Base-by-base conservation (phyloP, 2,113 vertebrate genomes). In the Microtus pennsylvanicus region DNA sequence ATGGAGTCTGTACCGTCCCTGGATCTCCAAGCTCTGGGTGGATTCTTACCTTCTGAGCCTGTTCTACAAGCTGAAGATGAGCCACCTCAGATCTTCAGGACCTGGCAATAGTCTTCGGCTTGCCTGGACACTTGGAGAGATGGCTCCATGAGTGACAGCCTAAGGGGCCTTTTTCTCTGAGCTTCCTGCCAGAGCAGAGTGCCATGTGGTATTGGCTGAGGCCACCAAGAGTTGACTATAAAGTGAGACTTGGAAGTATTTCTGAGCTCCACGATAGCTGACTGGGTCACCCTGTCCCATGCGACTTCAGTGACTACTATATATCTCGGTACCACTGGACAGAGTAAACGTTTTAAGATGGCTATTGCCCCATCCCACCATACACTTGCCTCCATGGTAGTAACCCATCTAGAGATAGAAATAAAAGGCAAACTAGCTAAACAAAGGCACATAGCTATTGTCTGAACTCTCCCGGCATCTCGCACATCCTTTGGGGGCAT, bases 311-410 rank as follows among this genome's bases (percentile, higher is more conserved):
- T 1, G 3, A 11, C 35, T 52, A 19, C 80, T 45, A 19, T 24
- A 3, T 28, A 38, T 4, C 14, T 47, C 45, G 67, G 14, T 12
- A 12, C n/a, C 14, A 3, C 0, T 14, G 4, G 3, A 5, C 21
- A 28, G 52, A 70, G 69, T 72, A 7, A 85, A 33, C 16, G 12
- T 85, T 10, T 85, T 30, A 65, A 42, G 22, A 9, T 30, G 5
- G 8, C 38, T 42, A 7, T 45, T 45, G 14, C 58, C 24, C 28
- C 38, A 33, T 45, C 16, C 38, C 58, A 22, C 28, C 82, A 11
- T 30, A 30, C 11, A 45, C 83, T 42, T 1, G 24, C 58, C 58
- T 63, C 82, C 28, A 47, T 22, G 63, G 33, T 47, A 21, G 3
- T 45, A 33, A 38, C 63, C 42, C 63, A 47, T 33, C 33, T 4